Evolutionary conservation across 1,140 invertebrate genomes (phyloP), one percentile per base, ranked within the genome.

Genomic region (Caenorhabditis elegans): DNA sequence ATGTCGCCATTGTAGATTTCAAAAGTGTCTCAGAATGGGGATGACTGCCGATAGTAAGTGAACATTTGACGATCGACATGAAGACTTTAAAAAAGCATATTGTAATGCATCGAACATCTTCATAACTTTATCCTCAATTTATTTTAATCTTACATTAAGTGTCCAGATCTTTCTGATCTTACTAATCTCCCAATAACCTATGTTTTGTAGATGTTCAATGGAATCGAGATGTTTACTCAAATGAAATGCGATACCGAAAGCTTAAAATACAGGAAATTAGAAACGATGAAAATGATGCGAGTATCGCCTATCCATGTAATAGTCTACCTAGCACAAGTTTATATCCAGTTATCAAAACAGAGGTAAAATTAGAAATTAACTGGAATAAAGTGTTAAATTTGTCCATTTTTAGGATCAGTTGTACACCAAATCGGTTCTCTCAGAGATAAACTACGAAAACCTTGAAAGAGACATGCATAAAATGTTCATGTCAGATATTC

Each of bases 1-100:
- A 19, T 70, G 60, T 26, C 60, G 60, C 22, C 60, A 70, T n/a
- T 70, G 60, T 19, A n/a, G 60, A 70, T 70, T 70, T 26, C 60
- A 70, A 17, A 70, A 70, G 60, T 70, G 60, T 22, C 34, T 70
- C 0, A 15, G 19, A 28, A 70, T 70, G 60, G 60, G 60, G 11
- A 70, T 70, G 60, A 70, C 60, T 2, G 60, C 60, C 10, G 60
- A 70, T 39, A 70, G 60, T 70, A 22, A 70, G 60, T 70, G 17
- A 3, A 2, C n/a, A n/a, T 5, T 53, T 53, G n/a, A n/a, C n/a
- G n/a, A n/a, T n/a, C n/a, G n/a, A n/a, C n/a, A n/a, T n/a, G n/a
- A n/a, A n/a, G n/a, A n/a, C n/a, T n/a, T n/a, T n/a, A n/a, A n/a
- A n/a, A n/a, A n/a, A n/a, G n/a, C n/a, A n/a, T n/a, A n/a, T n/a